Base-by-base conservation (phyloP, 2,797 vertebrate species). In the Enteromius anoplus region DNA sequence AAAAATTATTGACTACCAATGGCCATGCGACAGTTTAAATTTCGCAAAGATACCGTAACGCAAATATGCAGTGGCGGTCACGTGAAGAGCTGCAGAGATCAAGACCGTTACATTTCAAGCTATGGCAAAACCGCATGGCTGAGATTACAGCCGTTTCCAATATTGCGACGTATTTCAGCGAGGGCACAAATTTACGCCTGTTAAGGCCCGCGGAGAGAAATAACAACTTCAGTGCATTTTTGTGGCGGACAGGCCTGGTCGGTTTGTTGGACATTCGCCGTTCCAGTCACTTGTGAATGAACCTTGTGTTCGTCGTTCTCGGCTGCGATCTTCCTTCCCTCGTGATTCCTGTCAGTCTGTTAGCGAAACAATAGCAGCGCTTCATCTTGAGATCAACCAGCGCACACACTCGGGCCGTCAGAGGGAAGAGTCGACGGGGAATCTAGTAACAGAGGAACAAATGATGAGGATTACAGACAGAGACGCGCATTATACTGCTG, bases 261-360 rank as follows among this genome's bases (percentile, higher is more conserved):
- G 11, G 78, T 42, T 55, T 71, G 65, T 55, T 71, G 78, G 34
- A 68, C 80, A 65, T 71, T 37, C 4, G 19, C 69, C 15, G 73
- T 5, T 34, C 21, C 2, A 32, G 21, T 26, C 62, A 23, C 79
- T 82, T 49, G 51, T 78, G 81, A 77, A 83, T 70, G 75, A 83
- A 60, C 37, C 75, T 77, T 42, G 75, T 83, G 81, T 83, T 78
- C 26, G 12, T 45, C 17, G 8, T 77, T 37, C 51, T n/a, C 62
- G 32, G 62, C 72, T 76, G 73, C 37, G 40, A 60, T 70, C 81
- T 77, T 78, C 51, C 53, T 9, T n/a, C 37, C 81, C 81, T 83
- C 81, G 81, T 83, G 81, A 83, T 83, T 69, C 55, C 53, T 60
- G 65, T 78, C 75, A 71, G 81, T 83, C 53, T 71, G 81, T 70